These are phyloP conservation scores for Nematostella vectensis DNA, from an alignment of 92 coral and sea anemone species.

Conservation along the genomic window DNA sequence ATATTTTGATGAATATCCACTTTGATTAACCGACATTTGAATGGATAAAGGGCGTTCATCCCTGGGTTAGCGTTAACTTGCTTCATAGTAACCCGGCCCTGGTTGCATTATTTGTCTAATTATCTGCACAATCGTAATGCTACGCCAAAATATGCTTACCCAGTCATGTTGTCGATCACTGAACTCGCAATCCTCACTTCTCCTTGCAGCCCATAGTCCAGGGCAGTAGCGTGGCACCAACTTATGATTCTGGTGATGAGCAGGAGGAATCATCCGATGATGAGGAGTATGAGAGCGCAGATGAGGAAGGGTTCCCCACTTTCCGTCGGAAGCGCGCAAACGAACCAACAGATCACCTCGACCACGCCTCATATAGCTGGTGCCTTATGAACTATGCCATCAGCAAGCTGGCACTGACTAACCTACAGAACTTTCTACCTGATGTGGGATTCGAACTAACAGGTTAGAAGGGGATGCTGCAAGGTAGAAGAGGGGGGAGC, in stretches of 20 bases:
- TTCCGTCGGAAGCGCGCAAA: slow-evolving; percentile 33
- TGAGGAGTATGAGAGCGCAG: slow-evolving; percentile 55
- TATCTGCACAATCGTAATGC: no score
- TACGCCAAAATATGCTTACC: no score
- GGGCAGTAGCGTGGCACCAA: slow-evolving; percentile 25
- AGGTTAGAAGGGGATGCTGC: slow-evolving; percentile 65
- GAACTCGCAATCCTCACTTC: no score
- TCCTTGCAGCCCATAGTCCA: slow-evolving; percentile 37
- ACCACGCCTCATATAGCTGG: slow-evolving; percentile 85
- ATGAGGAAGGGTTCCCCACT: slow-evolving; percentile 40
- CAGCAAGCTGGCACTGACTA: slow-evolving; percentile 68
- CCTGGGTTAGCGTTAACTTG: no score
- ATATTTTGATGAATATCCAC: no score
- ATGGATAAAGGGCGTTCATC: no score
- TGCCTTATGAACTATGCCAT: slow-evolving; percentile 84
- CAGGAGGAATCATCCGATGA: slow-evolving; percentile 64
- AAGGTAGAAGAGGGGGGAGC: no score
- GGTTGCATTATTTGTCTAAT: no score
- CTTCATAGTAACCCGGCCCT: no score
- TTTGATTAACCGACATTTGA: no score
- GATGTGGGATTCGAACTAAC: slow-evolving; percentile 90
- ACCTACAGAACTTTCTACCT: slow-evolving; percentile 65
- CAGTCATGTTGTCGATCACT: no score
- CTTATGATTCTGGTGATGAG: slow-evolving; percentile 71
- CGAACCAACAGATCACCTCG: slow-evolving; percentile 80